Evolutionary conservation across 2,113 vertebrate species (phyloP).

Genomic region (Anarrhichthys ocellatus): DNA sequence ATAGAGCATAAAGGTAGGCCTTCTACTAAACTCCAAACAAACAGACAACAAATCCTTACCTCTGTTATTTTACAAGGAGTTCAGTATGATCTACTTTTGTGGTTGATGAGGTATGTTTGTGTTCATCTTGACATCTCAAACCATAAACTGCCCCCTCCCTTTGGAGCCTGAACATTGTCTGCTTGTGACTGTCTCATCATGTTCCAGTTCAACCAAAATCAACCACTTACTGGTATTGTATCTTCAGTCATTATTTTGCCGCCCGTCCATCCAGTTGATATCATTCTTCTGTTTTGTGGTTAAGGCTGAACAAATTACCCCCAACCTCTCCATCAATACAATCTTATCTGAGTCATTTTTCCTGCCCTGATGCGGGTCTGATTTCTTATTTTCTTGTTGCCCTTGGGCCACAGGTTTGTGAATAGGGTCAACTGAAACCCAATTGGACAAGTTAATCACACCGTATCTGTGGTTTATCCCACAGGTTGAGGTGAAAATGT

Average conservation of each 20-base stretch:
- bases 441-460: constrained; percentile 57
- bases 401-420: constrained; percentile 41
- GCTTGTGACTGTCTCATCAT: constrained; percentile 12
- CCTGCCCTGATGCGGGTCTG: constrained; percentile 21
- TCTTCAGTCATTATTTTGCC: constrained; percentile 5
- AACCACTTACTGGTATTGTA: constrained; percentile 13
- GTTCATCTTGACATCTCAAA: not conserved
- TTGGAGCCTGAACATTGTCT: not conserved
- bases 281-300: constrained; percentile 46
- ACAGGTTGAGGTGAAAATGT: constrained; percentile 43
- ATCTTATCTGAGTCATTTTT: constrained; percentile 36
- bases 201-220: constrained; percentile 26
- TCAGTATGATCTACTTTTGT: not conserved
- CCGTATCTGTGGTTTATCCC: constrained; percentile 47
- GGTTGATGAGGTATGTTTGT: not conserved
- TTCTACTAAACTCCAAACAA: not conserved
- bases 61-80: not conserved
- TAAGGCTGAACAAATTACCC: constrained; percentile 31
- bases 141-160: not conserved
- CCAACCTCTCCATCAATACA: constrained; percentile 29
- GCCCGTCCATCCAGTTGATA: constrained; percentile 33
- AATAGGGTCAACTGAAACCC: constrained; percentile 57
- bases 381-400: constrained; percentile 48
- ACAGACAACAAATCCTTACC: not conserved
- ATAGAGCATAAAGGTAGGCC: not conserved